Evolutionary conservation across 2,113 vertebrate genomes (phyloP).

Genomic region (Ailuropoda melanoleuca): DNA sequence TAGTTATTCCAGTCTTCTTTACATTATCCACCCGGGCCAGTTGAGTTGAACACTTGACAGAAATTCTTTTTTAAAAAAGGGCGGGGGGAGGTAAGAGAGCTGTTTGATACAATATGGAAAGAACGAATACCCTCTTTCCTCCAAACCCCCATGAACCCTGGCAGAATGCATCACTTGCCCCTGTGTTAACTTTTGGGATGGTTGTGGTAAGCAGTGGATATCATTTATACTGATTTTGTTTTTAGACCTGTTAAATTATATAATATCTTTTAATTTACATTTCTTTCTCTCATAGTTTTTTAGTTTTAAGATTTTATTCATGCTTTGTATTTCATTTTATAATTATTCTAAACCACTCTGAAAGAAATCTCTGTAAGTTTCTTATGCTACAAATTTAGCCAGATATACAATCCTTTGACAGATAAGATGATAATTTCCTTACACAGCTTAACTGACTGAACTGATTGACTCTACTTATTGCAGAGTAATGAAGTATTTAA

Average conservation of each 20-base stretch:
- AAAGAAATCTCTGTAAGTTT: background rate
- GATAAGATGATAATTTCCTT: background rate
- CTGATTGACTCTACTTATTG: slow-evolving; percentile 7
- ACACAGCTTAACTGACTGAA: background rate
- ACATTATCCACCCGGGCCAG: background rate
- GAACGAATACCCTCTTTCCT: background rate
- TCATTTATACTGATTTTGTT: background rate
- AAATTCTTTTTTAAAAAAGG: background rate
- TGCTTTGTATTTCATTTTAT: slow-evolving; percentile 12
- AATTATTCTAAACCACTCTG: background rate
- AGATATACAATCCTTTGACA: background rate
- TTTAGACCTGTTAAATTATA: slow-evolving; percentile 2
- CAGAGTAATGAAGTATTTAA: background rate
- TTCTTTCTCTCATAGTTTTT: background rate
- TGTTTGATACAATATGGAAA: background rate
- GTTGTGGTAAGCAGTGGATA: background rate
- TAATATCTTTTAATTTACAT: background rate
- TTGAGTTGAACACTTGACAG: background rate
- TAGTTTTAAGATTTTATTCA: background rate
- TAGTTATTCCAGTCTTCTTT: background rate
- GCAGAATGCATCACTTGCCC: background rate
- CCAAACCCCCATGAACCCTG: background rate
- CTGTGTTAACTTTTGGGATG: background rate
- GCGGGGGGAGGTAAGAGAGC: background rate
- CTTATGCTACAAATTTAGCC: background rate